Evolutionary conservation across 2,888 invertebrate species (phyloP), one percentile per base, ranked within the genome.

Genomic region (Lasius platythorax): DNA sequence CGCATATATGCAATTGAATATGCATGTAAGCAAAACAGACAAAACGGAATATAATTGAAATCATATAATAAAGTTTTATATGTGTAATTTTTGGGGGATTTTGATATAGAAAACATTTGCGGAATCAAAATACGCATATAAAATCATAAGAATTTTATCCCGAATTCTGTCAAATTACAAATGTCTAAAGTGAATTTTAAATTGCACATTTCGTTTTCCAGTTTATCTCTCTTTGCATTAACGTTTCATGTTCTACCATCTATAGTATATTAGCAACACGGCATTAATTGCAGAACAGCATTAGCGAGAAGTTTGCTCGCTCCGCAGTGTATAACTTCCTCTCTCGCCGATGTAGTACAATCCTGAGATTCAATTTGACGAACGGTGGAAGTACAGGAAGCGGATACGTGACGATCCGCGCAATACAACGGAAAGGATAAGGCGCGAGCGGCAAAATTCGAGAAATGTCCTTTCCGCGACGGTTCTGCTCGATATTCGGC

Each of bases 291-390:
- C 40, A 9, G 53, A 76, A 37, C 50, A 37, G 28, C 15, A 78
- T 78, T 56, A 70, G 37, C 40, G 28, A 40, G 28, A 40, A 78
- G 70, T 68, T 68, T 68, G 53, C 70, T 68, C 53, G 37, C 50
- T 76, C 8, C 12, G 18, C 2, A 11, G 28, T n/a, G 76, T 12
- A 68, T 40, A 56, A 64, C 66, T 46, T 75, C 64, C 28, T 50
- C 46, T 5, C 43, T 30, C 1, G 1, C 30, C 9, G n/a, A 78
- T 68, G n/a, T 67, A 67, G 40, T 28, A 53, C 76, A 78, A 68
- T 33, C 40, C 28, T 12, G 40, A 68, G 68, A 78, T n/a, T 78
- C 76, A 56, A 56, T 70, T 76, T 28, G 76, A 76, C 58, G 12
- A 30, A 5, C 72, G 72, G 33, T 37, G 1, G 23, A 33, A 18